Base-by-base conservation (phyloP, 2,888 invertebrate genomes). In the Anorthoa munda region DNA sequence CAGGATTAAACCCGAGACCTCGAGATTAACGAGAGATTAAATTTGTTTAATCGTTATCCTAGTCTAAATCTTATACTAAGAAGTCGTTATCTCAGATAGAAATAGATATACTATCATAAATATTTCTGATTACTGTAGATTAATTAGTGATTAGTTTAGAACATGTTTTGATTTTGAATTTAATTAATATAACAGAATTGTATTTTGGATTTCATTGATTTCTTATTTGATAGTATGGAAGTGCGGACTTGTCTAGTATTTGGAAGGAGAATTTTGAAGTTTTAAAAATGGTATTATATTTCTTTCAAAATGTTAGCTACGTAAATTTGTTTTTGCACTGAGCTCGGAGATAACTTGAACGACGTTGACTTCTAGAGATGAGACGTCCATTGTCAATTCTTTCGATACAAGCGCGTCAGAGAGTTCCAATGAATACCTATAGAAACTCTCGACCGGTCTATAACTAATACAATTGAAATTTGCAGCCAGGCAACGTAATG, bases 101-200 rank as follows among this genome's bases (percentile, higher is more conserved):
- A 50, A 59, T 63, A 78, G 85, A 86, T 84, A 84, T 13, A 26
- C 18, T 85, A 86, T 85, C 87, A 56, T 21, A 78, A 64, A 72
- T 75, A 72, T 70, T 69, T 68, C 56, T 72, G 73, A 86, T 84
- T 86, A 85, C 59, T 79, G 63, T 77, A 85, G 86, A 86, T 84
- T 86, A 83, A 74, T 79, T 80, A 74, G 48, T 64, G 84, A 84
- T 84, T 86, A 78, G 53, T 58, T 56, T 70, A 69, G 64, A 63
- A 85, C 77, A 72, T 73, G 79, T 84, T 84, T 75, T 86, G 84
- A 86, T 81, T 84, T 83, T 72, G 45, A 72, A 68, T 74, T 86
- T 61, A 75, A 70, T 68, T 77, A 75, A 39, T 79, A 53, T 12
- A 23, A 72, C 51, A 68, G 21, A 18, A 39, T 81, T 56, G 15